These are phyloP conservation scores for Scomber japonicus DNA, from an alignment of 2,113 vertebrate genomes.

Conservation along the genomic window DNA sequence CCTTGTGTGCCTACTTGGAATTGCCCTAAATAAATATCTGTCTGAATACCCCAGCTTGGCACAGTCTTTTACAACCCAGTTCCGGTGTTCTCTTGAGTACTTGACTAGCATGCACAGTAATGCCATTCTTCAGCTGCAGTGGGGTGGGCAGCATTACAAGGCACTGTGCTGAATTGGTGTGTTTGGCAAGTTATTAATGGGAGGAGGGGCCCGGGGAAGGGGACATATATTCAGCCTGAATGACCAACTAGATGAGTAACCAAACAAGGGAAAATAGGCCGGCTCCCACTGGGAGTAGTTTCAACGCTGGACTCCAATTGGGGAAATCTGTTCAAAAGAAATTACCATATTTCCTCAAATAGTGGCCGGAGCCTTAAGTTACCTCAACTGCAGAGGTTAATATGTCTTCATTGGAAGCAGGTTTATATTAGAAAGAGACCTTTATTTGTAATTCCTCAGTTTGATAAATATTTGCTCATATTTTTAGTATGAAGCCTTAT, in stretches of 20 bases:
- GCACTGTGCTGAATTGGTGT: slow-evolving; percentile 66
- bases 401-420: no score
- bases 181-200: slow-evolving; percentile 79
- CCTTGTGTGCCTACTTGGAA: slow-evolving; percentile 22
- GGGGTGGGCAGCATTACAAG: slow-evolving; percentile 61
- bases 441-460: no score
- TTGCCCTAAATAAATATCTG: slow-evolving; percentile 40
- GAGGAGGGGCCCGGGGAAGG: slow-evolving; percentile 73
- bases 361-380: no score
- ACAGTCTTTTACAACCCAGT: slow-evolving; percentile 38
- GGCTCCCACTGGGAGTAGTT: slow-evolving; percentile 55
- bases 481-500: no score
- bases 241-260: slow-evolving; percentile 69
- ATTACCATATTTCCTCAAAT: neutral
- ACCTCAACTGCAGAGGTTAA: no score
- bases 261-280: slow-evolving; percentile 69
- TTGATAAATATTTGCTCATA: no score
- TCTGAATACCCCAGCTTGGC: slow-evolving; percentile 43
- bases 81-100: slow-evolving; percentile 51
- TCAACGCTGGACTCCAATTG: slow-evolving; percentile 55
- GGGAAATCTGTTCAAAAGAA: slow-evolving; percentile 40
- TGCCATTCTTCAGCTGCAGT: slow-evolving; percentile 70
- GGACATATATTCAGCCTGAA: slow-evolving; percentile 70
- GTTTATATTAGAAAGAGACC: no score
- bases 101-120: slow-evolving; percentile 59